Base-by-base conservation (phyloP, 2,888 invertebrate genomes). In the Cartodere bifasciata region DNA sequence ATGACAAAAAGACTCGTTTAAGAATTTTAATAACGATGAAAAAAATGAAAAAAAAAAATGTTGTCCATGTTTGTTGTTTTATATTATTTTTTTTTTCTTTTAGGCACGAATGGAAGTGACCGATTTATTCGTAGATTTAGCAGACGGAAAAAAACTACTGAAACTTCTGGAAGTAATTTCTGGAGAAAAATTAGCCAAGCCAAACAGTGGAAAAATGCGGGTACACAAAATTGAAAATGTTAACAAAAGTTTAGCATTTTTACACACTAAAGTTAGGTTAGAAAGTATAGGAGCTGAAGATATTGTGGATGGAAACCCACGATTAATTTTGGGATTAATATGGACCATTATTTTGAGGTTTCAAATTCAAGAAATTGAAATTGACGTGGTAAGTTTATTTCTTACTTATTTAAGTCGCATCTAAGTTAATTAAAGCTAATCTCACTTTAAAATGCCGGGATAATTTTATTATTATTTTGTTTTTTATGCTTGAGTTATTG, bases 181-280 rank as follows among this genome's bases (percentile, higher is more conserved):
- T 42, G 95, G 95, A 21, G 97, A 98, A 65, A 87, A 92, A 50
- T 70, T 98, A 49, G 95, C 91, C 41, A 80, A 91, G 49, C 95
- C 97, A 51, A 98, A 97, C 71, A 83, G 78, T 56, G 94, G 94
- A 24, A 77, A 83, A 40, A 88, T 97, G 84, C 70, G 95, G 45
- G 95, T 98, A 28, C 97, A 98, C 68, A 95, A 95, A 71, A 87
- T 98, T 35, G 97, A 98, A 67, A 98, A 98, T 62, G 88, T 97
- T 53, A 97, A 97, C 68, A 92, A 92, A 66, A 88, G 90, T 55
- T 71, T 95, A 55, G 87, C 87, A 53, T 95, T 95, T 64, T 68
- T 95, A 46, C 90, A 91, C 60, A 92, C 92, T 33, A 95, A 94
- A 77, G 81, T 97, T 36, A 81, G 94, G 28, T 64, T 97, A 60